Base-by-base conservation (phyloP, 2,888 invertebrate genomes). In the Mesopsocus fuscifrons region DNA sequence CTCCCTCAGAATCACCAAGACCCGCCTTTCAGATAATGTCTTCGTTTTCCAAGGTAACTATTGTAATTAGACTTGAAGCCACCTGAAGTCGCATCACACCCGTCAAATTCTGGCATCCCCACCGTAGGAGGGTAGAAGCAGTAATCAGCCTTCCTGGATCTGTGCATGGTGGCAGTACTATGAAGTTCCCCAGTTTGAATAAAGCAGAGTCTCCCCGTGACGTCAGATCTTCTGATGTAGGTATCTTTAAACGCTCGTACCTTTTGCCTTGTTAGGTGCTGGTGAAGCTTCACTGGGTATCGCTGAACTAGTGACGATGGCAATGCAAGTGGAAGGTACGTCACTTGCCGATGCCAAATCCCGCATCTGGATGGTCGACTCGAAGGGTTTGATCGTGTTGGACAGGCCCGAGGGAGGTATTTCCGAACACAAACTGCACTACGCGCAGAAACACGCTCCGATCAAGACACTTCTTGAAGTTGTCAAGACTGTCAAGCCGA, bases 281-380 rank as follows among this genome's bases (percentile, higher is more conserved):
- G 43, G 30, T 13, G 44, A 85, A 80, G 94, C 94, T 8, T 77
- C 88, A 0, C 66, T 92, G 8, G 98, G 97, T 47, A 97, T 98
- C 55, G 97, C 97, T 1, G 73, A 75, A 53, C 68, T 98, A 44
- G 80, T 92, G 54, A 77, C 84, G 11, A 82, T 87, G 77, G 91
- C 94, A 4, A 92, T 98, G 94, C 65, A 67, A 54, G 72, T 74
- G 26, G 92, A 94, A 57, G 92, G 97, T 3, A 63, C 75, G 0
- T 56, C 71, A 1, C 72, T 76, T 17, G 71, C 71, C 21, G 81
- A 83, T 4, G 97, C 97, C 0, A 71, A 73, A 45, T 61, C 61
- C 2, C 79, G 76, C 55, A 85, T 99, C 55, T 98, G 83, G 83
- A 74, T 98, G 76, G 84, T 95, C 40, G 98, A 98, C 64, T 91